Percentiles rank a stretch among this genome's conserved stretches.
Conservation (phyloP, 2,113 vertebrate genomes). For the Chaetura pelagica region DNA sequence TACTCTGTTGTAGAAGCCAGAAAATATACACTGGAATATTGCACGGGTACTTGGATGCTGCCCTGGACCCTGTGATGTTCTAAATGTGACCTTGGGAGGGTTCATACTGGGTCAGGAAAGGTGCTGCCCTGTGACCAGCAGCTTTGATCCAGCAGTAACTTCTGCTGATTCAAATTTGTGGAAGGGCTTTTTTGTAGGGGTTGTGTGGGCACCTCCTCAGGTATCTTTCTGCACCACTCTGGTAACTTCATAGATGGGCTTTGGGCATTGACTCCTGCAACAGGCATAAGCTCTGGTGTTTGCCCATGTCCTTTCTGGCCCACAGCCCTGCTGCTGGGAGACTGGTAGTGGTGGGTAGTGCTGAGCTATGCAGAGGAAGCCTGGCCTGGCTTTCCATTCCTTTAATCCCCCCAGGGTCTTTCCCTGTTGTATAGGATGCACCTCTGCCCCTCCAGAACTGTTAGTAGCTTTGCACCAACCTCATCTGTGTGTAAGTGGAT, state of each 20-base stretch:
- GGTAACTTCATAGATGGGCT: background rate
- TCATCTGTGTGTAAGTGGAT: background rate
- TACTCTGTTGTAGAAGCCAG: background rate
- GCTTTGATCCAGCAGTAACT: background rate
- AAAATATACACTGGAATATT: background rate
- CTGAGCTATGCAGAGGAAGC: accelerated
- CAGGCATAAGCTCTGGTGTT: background rate
- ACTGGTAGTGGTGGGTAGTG: accelerated
- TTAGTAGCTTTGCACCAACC: background rate
- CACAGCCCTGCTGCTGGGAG: background rate
- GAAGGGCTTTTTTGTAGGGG: background rate
- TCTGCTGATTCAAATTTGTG: background rate
- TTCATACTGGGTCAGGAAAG: background rate
- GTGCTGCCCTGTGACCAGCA: accelerated
- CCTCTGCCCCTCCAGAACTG: background rate
- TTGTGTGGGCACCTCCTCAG: accelerated
- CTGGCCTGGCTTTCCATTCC: background rate
- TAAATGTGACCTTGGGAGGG: background rate
- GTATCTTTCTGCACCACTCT: background rate
- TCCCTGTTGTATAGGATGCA: background rate
- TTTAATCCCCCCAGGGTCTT: accelerated
- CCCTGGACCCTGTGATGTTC: background rate
- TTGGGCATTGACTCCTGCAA: background rate
- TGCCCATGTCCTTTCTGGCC: accelerated
- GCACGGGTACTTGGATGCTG: background rate